Percentiles rank a stretch among this genome's conserved stretches.
Evolutionary conservation across 2,797 vertebrate genomes (phyloP).

Genomic region (Lepidocolaptes lacrymiger): DNA sequence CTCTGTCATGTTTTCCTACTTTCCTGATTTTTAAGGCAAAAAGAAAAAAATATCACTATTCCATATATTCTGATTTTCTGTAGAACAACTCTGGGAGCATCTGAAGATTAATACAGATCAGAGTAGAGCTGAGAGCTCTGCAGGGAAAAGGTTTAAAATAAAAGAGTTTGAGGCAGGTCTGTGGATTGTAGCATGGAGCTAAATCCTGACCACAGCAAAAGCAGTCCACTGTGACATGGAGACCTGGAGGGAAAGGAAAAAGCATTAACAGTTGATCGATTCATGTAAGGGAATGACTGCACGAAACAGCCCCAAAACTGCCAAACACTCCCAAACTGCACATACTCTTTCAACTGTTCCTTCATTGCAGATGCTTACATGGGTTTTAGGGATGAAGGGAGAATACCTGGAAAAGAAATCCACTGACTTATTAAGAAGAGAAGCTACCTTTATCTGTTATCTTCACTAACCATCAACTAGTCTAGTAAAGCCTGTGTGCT

Average conservation of each 20-base stretch:
- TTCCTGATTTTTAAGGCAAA: not conserved
- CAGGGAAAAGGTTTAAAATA: not conserved
- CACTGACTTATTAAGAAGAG: not conserved
- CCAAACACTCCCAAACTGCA: not conserved
- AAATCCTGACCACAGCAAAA: constrained; percentile 29
- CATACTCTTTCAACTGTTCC: not conserved
- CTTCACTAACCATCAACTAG: not conserved
- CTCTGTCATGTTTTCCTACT: not conserved
- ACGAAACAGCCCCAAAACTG: not conserved
- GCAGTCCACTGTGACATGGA: not conserved
- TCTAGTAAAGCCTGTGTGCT: not conserved
- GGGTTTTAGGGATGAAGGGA: not conserved
- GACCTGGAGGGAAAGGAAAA: not conserved
- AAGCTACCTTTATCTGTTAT: not conserved
- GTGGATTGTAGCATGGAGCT: not conserved
- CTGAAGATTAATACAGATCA: not conserved
- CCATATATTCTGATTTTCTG: not conserved
- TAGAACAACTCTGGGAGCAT: not conserved
- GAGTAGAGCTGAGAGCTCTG: not conserved
- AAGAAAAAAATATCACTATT: not conserved
- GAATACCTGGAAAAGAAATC: not conserved
- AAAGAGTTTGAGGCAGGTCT: not conserved
- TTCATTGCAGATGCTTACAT: not conserved
- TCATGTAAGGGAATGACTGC: not conserved
- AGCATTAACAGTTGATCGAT: not conserved